Evolutionary conservation across 1,140 invertebrate genomes (phyloP), one percentile per base, ranked within the genome.

Genomic region (Drosophila repleta): DNA sequence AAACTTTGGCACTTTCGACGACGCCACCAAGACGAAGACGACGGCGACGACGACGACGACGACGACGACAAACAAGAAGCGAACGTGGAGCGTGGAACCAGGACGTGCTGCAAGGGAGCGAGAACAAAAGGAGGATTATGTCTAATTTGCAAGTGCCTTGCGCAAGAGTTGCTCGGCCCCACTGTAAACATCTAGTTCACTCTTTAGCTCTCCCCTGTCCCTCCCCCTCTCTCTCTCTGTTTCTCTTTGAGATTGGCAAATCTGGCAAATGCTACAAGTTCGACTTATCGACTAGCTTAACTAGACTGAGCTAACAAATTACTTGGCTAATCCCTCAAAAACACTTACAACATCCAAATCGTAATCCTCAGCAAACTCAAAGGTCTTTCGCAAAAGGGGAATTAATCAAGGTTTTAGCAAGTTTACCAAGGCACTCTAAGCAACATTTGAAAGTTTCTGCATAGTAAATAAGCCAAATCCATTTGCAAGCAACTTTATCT

Each of bases 1-100:
- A 87, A 87, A 87, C 82, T 87, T 87, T 87, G 74, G 78, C 79
- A 87, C 83, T 87, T 87, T 85, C 32, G 78, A 73, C 78, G 82
- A 78, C 82, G 82, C 83, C 82, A 82, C 46, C 74, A 80, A 74
- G 74, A 83, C 79, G 76, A 84, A 57, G 32, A 29, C 11, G 49
- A 20, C 32, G 8, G 35, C n/a, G 13, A 24, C 20, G 13, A 41
- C 18, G 3, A 39, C 5, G 35, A 35, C 11, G 15, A 24, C 1
- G 53, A 13, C 10, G 17, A 18, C 20, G 18, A 15, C 29, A 29
- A 29, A 29, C 29, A 29, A 29, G 29, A 45, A 11, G 8, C 8
- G 21, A n/a, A 39, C 13, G 15, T 20, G 4, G 11, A 17, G 26
- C 20, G 32, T 26, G 41, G 17, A 17, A 17, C n/a, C 1, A 17